Base-by-base conservation (phyloP, 1,140 invertebrate species). In the Nephila pilipes region DNA sequence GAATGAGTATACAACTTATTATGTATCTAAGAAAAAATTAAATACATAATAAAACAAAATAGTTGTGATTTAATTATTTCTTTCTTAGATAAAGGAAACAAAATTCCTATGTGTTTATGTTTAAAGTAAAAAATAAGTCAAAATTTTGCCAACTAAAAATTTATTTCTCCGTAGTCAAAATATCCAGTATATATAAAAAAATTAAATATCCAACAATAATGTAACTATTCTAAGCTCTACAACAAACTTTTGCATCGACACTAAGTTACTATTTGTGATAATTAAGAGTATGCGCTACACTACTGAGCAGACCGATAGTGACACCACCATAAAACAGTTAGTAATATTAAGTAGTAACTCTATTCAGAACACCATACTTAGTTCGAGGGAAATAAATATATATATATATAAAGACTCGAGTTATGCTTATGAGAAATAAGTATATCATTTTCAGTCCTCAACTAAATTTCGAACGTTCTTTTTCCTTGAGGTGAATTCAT, bases 401-500 rank as follows among this genome's bases (percentile, higher is more conserved):
- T 16, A 32, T 18, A 25, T 16, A 14, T 16, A 6, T 4, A 29
- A 16, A 75, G 16, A 4, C 65, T 29, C 32, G 29, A 14, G 22
- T 20, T 55, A 83, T 22, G 12, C 10, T 2, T 83, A 10, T 57
- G 22, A 83, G 10, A 55, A 83, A 1, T 83, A 75, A 75, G 1
- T 18, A 5, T 16, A 29, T n/a, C n/a, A 20, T 54, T 10, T 57
- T 54, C 38, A 54, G 38, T 83, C 54, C 36, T 57, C 22, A 55
- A 83, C 80, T 25, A 55, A 55, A 55, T 54, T 18, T 46, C 58
- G 75, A 8, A 58, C 14, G 12, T 36, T 36, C 10, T 10, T 90
- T 58, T 79, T 80, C n/a, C 46, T 83, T 80, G 69, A 80, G 32
- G 54, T 69, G 87, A 90, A 58, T 16, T 36, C 22, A 90, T 32